These are phyloP conservation scores for Rambutsinella grinnellia DNA, from an alignment of 2,888 invertebrate species.

Conservation along the genomic window DNA sequence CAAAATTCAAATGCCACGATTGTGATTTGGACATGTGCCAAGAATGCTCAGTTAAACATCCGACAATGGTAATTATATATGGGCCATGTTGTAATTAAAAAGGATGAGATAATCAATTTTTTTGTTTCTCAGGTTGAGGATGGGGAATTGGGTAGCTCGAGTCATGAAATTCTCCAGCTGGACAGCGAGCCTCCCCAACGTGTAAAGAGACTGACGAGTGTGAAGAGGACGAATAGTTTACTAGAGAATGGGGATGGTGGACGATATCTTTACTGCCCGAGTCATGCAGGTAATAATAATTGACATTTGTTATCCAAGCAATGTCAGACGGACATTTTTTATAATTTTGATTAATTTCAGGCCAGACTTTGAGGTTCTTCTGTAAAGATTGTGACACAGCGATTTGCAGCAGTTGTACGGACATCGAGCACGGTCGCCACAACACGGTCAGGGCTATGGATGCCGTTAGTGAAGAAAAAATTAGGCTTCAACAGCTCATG, in stretches of 20 bases:
- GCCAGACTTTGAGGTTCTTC: slow-evolving; percentile 69
- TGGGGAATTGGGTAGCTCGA: slow-evolving; percentile 56
- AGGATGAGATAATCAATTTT: slow-evolving; percentile 19
- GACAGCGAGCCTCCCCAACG: slow-evolving; percentile 49
- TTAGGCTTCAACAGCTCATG: slow-evolving; percentile 65
- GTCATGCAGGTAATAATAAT: slow-evolving; percentile 65
- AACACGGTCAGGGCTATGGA: slow-evolving; percentile 69
- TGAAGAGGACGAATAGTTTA: slow-evolving; percentile 45
- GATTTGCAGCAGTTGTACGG: slow-evolving; percentile 71
- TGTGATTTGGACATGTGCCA: slow-evolving; percentile 72
- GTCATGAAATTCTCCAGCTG: slow-evolving; percentile 63
- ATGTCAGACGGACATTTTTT: background rate
- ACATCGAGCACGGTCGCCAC: slow-evolving; percentile 71
- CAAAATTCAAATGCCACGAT: slow-evolving; percentile 70
- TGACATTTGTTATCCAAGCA: background rate
- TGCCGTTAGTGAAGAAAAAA: slow-evolving; percentile 70
- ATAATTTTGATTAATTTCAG: slow-evolving; percentile 49
- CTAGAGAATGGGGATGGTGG: slow-evolving; percentile 48
- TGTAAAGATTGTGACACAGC: slow-evolving; percentile 72
- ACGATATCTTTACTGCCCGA: slow-evolving; percentile 66
- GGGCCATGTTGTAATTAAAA: background rate
- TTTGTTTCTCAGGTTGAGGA: slow-evolving; percentile 56
- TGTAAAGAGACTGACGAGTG: slow-evolving; percentile 51
- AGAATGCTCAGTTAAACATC: slow-evolving; percentile 69
- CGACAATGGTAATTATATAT: slow-evolving; percentile 44